Percentiles rank a stretch among this genome's conserved stretches.
phyloP scores from a whole-genome alignment of 2,113 vertebrate genomes.

The Jacana jacana region DNA sequence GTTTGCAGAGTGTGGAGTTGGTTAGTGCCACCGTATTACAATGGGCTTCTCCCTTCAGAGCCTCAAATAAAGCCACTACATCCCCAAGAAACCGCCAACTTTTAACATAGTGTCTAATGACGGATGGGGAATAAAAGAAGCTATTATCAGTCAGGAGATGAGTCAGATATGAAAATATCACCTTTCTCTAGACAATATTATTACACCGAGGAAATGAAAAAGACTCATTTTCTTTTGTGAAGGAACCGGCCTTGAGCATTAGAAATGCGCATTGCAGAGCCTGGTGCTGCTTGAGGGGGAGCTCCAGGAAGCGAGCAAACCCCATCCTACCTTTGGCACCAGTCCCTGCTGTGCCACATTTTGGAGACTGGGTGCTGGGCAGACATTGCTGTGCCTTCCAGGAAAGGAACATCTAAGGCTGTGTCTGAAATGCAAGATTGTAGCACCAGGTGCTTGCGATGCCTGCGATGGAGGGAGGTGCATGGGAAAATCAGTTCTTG shows the following conservation, averaged over 20 bases:
- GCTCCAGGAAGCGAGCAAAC: neutral
- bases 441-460: neutral
- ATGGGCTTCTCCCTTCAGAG: neutral
- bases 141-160: slow-evolving; percentile 46
- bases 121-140: neutral
- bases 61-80: neutral
- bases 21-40: neutral
- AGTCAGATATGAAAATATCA: slow-evolving; percentile 50
- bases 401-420: neutral
- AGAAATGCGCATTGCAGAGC: neutral
- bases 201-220: slow-evolving; percentile 25
- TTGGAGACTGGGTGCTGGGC: neutral
- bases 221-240: neutral
- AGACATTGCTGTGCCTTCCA: neutral
- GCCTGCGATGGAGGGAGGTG: neutral
- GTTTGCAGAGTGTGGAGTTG: neutral
- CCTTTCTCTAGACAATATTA: slow-evolving; percentile 21
- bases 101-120: neutral
- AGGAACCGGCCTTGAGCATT: neutral
- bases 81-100: neutral
- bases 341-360: neutral
- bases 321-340: neutral
- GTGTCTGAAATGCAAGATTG: neutral
- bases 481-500: neutral
- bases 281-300: neutral